Conservation (phyloP, 2,888 invertebrate species). For the Osedax frankpressi region DNA sequence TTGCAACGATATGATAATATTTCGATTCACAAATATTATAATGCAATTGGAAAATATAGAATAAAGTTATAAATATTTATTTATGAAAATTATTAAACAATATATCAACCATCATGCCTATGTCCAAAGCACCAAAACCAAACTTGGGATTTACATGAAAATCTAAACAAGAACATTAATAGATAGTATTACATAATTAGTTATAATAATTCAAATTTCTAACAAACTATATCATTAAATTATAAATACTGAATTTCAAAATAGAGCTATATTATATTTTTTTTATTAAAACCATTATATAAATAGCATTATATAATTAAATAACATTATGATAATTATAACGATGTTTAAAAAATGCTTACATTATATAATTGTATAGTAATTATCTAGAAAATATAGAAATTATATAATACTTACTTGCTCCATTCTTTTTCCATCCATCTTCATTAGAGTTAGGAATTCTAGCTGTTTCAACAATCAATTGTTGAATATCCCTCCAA, state of each 20-base stretch:
- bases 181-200: not conserved
- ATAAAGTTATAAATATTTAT: not conserved
- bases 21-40: too few relatives aligned
- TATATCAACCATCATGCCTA: slow-evolving; percentile 35
- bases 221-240: not conserved
- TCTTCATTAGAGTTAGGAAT: slow-evolving; percentile 46
- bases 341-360: too few relatives aligned
- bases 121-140: slow-evolving; percentile 45
- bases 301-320: too few relatives aligned
- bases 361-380: too few relatives aligned
- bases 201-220: not conserved
- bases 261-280: too few relatives aligned
- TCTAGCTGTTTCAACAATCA: slow-evolving; percentile 37
- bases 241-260: too few relatives aligned
- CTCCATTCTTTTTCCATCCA: slow-evolving; percentile 49
- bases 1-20: too few relatives aligned
- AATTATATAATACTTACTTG: too few relatives aligned
- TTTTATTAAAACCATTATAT: too few relatives aligned
- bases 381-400: too few relatives aligned
- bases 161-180: not conserved
- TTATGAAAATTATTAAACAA: not conserved
- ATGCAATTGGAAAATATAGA: not conserved
- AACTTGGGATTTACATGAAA: slow-evolving; percentile 28
- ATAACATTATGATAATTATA: too few relatives aligned
- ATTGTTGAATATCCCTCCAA: slow-evolving; percentile 45